phyloP scores from a whole-genome alignment of 2,797 vertebrate species.

The Pteronotus mesoamericanus region DNA sequence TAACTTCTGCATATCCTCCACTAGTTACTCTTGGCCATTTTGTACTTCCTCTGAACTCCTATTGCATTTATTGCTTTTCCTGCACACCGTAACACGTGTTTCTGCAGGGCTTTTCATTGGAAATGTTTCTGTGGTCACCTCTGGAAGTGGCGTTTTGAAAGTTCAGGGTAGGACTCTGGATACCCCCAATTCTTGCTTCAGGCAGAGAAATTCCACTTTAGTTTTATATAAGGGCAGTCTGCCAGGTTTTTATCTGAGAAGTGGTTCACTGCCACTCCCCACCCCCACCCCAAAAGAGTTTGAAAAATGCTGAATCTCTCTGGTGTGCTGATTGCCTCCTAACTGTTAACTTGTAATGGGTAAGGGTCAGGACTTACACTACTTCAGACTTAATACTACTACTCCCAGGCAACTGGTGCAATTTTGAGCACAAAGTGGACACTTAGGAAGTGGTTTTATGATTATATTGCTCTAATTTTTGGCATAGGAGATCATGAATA shows the following conservation, averaged over 20 bases:
- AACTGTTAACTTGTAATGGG: neutral
- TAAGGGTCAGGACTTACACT: neutral
- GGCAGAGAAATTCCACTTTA: neutral
- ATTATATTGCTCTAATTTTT: neutral
- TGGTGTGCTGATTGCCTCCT: neutral
- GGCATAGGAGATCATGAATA: neutral
- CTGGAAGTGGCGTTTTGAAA: neutral
- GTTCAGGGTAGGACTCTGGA: neutral
- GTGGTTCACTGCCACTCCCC: neutral
- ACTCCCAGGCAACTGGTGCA: neutral
- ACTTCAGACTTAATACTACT: neutral
- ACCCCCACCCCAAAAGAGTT: neutral
- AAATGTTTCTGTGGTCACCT: neutral
- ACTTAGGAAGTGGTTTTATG: neutral
- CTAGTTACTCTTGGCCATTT: neutral
- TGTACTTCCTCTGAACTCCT: neutral
- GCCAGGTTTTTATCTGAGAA: neutral
- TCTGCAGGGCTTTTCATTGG: neutral
- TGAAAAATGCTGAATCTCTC: neutral
- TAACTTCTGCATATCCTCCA: neutral
- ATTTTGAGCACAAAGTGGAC: conserved; percentile 28
- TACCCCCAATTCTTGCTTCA: neutral
- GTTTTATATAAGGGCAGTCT: neutral
- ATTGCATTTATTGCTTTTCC: neutral
- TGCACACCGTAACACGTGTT: neutral